Evolutionary conservation across 2,888 invertebrate genomes (phyloP), one percentile per base, ranked within the genome.

Genomic region (Muschampia plurimacula): DNA sequence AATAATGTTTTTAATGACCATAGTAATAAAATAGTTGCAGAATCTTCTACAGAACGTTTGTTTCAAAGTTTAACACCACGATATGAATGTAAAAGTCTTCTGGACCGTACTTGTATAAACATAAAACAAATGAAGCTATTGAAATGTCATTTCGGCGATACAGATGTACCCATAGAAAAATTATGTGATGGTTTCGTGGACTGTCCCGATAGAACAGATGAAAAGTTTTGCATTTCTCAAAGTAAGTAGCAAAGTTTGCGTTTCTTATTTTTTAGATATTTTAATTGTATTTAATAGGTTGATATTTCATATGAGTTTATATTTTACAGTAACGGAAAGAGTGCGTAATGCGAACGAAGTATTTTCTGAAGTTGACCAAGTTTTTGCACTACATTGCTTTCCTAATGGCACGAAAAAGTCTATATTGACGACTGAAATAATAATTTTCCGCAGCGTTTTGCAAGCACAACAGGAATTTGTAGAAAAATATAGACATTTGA

Each of bases 151-250:
- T 79, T 81, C 67, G 84, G 82, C 46, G 80, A 82, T 64, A 78
- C 69, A 46, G 74, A 71, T 55, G 67, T 90, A 52, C 73, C 82
- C 8, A 74, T 91, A 62, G 79, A 82, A 67, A 83, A 86, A 72
- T 77, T 93, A 36, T 93, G 92, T 74, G 82, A 93, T 76, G 88
- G 87, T 46, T 75, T 78, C 1, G 57, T 73, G 41, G 88, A 92
- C 66, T 93, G 93, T 65, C 60, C 76, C 2, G 86, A 88, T 74
- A 78, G 76, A 75, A 83, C 87, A 2, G 92, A 93, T 75, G 93
- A 93, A 84, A 77, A 73, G 41, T 78, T 87, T 73, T 92, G 91
- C 78, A 75, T 78, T 57, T 71, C 76, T 70, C 83, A 87, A 84
- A 89, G 90, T 91, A 79, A n/a, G n/a, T n/a, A n/a, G n/a, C n/a